Base-by-base conservation (phyloP, 2,797 vertebrate genomes). In the Apogon talboti region DNA sequence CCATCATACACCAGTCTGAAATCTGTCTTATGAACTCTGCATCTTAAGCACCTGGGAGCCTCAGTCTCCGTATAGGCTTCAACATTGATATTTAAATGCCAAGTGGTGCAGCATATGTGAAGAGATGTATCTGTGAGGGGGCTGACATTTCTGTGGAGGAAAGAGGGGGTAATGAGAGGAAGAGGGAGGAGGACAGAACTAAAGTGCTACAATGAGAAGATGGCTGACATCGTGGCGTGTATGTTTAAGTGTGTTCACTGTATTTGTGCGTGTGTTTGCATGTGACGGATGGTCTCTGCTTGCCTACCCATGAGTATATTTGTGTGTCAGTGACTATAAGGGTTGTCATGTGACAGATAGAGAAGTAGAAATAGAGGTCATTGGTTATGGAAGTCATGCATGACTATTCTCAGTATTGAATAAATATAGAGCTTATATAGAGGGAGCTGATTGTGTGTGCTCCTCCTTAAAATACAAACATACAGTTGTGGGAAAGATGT, bases 41-140 rank as follows among this genome's bases (percentile, higher is more conserved):
- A 51, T 78, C 54, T 77, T 16, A 45, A 68, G 60, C 58, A 49
- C 74, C 66, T 76, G 41, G 3, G 8, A 68, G 62, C 63, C 49
- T 15, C 0, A 44, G 24, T 40, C 19, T 50, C 24, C 47, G 19
- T 42, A 11, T 16, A 24, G 9, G 42, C 51, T 53, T 40, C 62
- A 37, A 13, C 55, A 6, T 8, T 78, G 80, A 69, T 79, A 77
- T 86, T 82, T 83, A 86, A 89, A 88, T 79, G 85, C 71, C 84
- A 88, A 73, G 55, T 7, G 12, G 40, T 42, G 53, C 55, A 4
- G 59, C 46, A 18, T 44, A 66, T 63, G 74, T 58, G 73, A 53
- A 30, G 70, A 21, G 45, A 62, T 38, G 56, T 42, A 45, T 75
- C 52, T 18, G 56, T 24, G 63, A 58, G 42, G 56, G 60, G 62